phyloP scores from a whole-genome alignment of 1,140 invertebrate genomes.

The Ptiloglossa arizonensis region DNA sequence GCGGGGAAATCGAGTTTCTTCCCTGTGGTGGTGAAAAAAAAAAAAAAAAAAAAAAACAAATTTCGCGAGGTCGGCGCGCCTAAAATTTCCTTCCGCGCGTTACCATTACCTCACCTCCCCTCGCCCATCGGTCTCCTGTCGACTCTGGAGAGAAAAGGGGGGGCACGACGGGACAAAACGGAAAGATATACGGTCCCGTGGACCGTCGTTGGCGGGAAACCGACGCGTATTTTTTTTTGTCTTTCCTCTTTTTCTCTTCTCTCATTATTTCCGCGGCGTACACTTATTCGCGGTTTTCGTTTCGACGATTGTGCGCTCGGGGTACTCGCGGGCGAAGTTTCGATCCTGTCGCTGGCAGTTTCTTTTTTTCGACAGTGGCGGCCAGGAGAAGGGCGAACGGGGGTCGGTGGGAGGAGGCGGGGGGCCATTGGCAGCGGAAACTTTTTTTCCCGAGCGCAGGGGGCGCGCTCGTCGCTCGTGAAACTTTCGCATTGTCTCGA shows the following conservation, averaged over 20 bases:
- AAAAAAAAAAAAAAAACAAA: no score
- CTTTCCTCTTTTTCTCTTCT: no score
- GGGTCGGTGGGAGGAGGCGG: no score
- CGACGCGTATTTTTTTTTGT: slow-evolving; percentile 2
- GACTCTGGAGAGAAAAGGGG: not conserved
- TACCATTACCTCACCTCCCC: slow-evolving; percentile 6
- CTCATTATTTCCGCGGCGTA: slow-evolving; percentile 37
- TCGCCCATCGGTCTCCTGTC: no score
- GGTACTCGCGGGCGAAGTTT: slow-evolving; percentile 32
- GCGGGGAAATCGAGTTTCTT: no score
- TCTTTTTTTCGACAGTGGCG: not conserved
- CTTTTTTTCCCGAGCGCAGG: slow-evolving; percentile 18
- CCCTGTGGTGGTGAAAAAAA: no score
- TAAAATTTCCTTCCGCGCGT: no score
- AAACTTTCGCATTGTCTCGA: slow-evolving; percentile 48
- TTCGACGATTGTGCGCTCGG: slow-evolving; percentile 36
- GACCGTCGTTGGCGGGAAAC: not conserved
- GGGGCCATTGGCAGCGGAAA: slow-evolving; percentile 23
- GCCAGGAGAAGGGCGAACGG: not conserved
- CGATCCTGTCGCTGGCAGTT: slow-evolving; percentile 42
- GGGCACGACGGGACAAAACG: not conserved
- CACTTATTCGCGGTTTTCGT: slow-evolving; percentile 39
- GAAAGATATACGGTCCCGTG: slow-evolving; percentile 4
- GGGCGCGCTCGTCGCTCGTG: slow-evolving; percentile 30
- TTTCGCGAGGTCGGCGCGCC: no score